Base-by-base conservation (phyloP, 2,888 invertebrate genomes). In the Alentia gelatinosa region DNA sequence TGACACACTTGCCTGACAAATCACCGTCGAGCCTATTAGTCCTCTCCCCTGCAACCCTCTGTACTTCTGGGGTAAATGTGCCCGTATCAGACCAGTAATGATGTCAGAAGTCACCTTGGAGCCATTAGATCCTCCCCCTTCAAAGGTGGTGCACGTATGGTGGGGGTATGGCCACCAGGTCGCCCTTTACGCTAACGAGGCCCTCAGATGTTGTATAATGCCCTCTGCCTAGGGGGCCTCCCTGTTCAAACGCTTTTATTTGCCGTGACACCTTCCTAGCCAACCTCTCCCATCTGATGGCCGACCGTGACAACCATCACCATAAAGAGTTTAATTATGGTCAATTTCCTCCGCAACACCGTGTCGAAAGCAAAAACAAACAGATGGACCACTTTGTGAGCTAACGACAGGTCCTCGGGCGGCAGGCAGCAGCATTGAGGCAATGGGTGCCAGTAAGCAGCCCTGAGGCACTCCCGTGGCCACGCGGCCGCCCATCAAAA, bases 331-430 rank as follows among this genome's bases (percentile, higher is more conserved):
- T 35, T 79, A 79, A 79, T 79, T 79, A 79, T 39, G 39, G 79
- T 35, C 39, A 79, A 79, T 79, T 79, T 79, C 39, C 79, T 39
- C 15, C 79, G 79, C 79, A 79, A 79, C 79, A 79, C 79, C 79
- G 79, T 79, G 79, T 79, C 79, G 79, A 79, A 79, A 79, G 79
- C 79, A 35, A 79, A 79, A 79, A 79, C 79, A 79, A 79, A 79
- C 79, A 79, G 79, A 79, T 79, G 79, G 79, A 79, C 79, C 79
- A 79, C 23, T 79, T 79, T 35, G 79, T 39, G 79, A 0, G 39
- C 79, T 79, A 79, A 79, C 79, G 79, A 79, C 79, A 5, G 35
- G 37, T 35, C 79, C 79, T 26, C 37, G 79, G 37, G 79, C 37
- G 37, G 19, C n/a, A 3, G 30, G 79, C 3, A 12, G 15, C 37